A percentile compares a stretch with the other conserved stretches of the same genome.
Conservation (phyloP, 37 sponge, comb jelly and placozoan species). For the Crambe crambe region DNA sequence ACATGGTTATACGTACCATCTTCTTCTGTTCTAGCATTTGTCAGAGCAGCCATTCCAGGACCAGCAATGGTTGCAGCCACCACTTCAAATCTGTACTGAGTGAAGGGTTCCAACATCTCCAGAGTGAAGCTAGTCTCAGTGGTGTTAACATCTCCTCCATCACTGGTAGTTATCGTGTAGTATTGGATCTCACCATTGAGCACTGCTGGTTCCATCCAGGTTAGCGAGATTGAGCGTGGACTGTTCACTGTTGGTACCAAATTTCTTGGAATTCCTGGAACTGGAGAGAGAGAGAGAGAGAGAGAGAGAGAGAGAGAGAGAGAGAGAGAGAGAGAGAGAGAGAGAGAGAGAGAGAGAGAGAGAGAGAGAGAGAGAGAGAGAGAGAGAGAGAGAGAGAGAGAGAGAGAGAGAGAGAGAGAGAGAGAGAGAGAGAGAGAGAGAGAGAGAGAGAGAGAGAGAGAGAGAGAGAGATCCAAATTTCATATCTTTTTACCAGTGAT, state of each 20-base stretch:
- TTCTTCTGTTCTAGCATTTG: slow-evolving; percentile 10
- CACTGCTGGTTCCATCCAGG: slow-evolving; percentile 20
- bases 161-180: slow-evolving; percentile 17
- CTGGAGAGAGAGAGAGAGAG: no score
- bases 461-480: no score
- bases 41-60: neutral
- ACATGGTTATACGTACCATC: no score
- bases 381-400: no score
- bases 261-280: slow-evolving; percentile 2
- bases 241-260: neutral
- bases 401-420: no score
- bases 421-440: no score
- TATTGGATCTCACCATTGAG: slow-evolving; percentile 27
- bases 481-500: neutral
- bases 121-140: slow-evolving; percentile 9
- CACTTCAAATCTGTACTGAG: slow-evolving; percentile 30
- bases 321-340: no score
- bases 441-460: no score
- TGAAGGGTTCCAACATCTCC: slow-evolving; percentile 2
- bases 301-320: no score
- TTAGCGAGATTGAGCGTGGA: neutral
- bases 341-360: no score
- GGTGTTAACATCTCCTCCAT: neutral
- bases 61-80: slow-evolving; percentile 27
- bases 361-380: no score